Evolutionary conservation across 2,888 invertebrate genomes (phyloP).

Genomic region (Apotomis capreana): DNA sequence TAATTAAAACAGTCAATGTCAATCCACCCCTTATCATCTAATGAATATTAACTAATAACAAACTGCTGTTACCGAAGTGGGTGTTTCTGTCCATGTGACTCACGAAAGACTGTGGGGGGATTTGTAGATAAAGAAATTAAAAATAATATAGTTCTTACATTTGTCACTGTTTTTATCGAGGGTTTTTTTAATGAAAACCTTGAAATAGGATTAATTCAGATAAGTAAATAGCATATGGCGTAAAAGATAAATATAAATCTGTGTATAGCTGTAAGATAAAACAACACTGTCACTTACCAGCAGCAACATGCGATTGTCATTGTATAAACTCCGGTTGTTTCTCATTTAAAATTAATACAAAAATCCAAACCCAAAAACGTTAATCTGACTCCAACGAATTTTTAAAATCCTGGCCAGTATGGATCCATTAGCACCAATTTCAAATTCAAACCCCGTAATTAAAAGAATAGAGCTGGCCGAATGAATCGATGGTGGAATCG

Average conservation of each 20-base stretch:
- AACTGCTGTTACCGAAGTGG: conserved; percentile 63
- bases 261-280: too few relatives aligned
- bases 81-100: conserved; percentile 67
- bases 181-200: too few relatives aligned
- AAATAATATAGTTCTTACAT: background rate
- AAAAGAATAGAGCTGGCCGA: conserved; percentile 27
- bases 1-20: conserved; percentile 43
- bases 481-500: conserved; percentile 41
- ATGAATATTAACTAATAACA: conserved; percentile 81
- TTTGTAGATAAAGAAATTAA: conserved; percentile 22
- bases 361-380: too few relatives aligned
- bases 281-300: too few relatives aligned
- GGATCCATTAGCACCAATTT: background rate
- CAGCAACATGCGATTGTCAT: too few relatives aligned
- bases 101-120: conserved; percentile 47
- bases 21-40: conserved; percentile 67
- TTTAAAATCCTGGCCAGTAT: background rate
- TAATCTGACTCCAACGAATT: background rate
- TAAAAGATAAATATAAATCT: too few relatives aligned
- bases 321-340: too few relatives aligned
- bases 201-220: too few relatives aligned
- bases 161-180: background rate
- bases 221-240: too few relatives aligned
- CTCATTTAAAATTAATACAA: too few relatives aligned
- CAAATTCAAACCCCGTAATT: conserved; percentile 21